Evolutionary conservation across 2,797 vertebrate species (phyloP).

Genomic region (Macropodus opercularis): DNA sequence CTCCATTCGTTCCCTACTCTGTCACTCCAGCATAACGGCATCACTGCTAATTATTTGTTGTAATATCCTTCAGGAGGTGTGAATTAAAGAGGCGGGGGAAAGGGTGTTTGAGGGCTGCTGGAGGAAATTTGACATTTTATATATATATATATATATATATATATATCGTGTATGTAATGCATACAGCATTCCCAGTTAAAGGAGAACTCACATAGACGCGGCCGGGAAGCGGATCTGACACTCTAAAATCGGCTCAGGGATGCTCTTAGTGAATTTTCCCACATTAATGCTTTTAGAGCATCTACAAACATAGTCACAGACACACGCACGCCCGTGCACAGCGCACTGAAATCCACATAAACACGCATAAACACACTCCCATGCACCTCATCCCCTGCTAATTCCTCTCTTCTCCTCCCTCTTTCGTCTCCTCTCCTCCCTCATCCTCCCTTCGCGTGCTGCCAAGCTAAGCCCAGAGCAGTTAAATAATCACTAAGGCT

Average conservation of each 20-base stretch:
- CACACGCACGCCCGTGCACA: slow-evolving; percentile 12
- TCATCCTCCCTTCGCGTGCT: slow-evolving; percentile 70
- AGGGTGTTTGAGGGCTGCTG: slow-evolving; percentile 12
- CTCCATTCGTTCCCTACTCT: slow-evolving; percentile 6
- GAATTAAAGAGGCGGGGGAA: slow-evolving; percentile 21
- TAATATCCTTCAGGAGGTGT: slow-evolving; percentile 33
- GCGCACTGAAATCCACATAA: slow-evolving; percentile 29
- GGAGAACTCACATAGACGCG: slow-evolving; percentile 67
- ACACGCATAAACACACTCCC: slow-evolving; percentile 22
- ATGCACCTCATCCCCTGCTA: slow-evolving; percentile 72
- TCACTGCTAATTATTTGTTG: slow-evolving; percentile 54
- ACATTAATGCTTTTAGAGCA: slow-evolving; percentile 72
- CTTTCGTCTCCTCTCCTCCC: slow-evolving; percentile 75
- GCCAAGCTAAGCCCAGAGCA: slow-evolving; percentile 81
- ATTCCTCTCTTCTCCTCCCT: slow-evolving; percentile 74
- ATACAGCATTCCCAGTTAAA: slow-evolving; percentile 53
- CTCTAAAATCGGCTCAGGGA: slow-evolving; percentile 73
- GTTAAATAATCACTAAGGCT: slow-evolving; percentile 83
- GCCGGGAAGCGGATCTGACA: slow-evolving; percentile 74
- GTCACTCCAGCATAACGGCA: slow-evolving; percentile 11
- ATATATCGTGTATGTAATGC: no score
- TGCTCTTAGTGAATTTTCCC: slow-evolving; percentile 66
- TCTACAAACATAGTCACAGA: slow-evolving; percentile 57
- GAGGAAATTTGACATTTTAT: no score
- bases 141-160: no score